Conservation (phyloP, 1,140 invertebrate genomes). For the Onthophagus taurus region DNA sequence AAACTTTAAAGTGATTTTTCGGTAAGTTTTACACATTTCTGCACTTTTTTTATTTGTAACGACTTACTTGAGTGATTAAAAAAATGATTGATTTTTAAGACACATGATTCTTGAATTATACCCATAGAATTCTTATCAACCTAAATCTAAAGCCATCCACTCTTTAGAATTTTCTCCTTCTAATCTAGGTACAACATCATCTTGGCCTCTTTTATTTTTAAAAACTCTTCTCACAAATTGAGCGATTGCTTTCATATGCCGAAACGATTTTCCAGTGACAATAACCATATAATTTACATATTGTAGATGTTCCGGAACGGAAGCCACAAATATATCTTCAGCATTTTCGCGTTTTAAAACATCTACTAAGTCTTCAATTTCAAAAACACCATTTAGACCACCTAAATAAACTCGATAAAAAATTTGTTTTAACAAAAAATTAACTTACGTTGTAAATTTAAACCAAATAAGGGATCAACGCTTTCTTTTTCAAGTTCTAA, state of each 20-base stretch:
- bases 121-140: slow-evolving; percentile 40
- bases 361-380: slow-evolving; percentile 71
- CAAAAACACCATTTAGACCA: slow-evolving; percentile 27
- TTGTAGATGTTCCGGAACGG: slow-evolving; percentile 59
- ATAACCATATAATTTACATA: slow-evolving; percentile 45
- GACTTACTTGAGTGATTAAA: no score
- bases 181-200: slow-evolving; percentile 61
- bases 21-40: no score
- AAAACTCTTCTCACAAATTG: slow-evolving; percentile 69
- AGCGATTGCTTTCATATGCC: slow-evolving; percentile 52
- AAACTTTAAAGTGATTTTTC: no score
- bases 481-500: slow-evolving; percentile 17
- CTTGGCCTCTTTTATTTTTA: slow-evolving; percentile 57
- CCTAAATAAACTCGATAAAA: slow-evolving; percentile 11
- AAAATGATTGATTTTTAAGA: no score
- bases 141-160: slow-evolving; percentile 87
- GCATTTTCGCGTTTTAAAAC: slow-evolving; percentile 68
- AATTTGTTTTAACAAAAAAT: background rate
- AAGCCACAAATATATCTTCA: slow-evolving; percentile 70
- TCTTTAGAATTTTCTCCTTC: slow-evolving; percentile 66
- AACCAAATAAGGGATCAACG: slow-evolving; percentile 17
- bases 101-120: no score
- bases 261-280: slow-evolving; percentile 26
- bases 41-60: no score
- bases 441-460: slow-evolving; percentile 26